Evolutionary conservation across 1,140 invertebrate species (phyloP).

Genomic region (Zeugodacus cucurbitae): DNA sequence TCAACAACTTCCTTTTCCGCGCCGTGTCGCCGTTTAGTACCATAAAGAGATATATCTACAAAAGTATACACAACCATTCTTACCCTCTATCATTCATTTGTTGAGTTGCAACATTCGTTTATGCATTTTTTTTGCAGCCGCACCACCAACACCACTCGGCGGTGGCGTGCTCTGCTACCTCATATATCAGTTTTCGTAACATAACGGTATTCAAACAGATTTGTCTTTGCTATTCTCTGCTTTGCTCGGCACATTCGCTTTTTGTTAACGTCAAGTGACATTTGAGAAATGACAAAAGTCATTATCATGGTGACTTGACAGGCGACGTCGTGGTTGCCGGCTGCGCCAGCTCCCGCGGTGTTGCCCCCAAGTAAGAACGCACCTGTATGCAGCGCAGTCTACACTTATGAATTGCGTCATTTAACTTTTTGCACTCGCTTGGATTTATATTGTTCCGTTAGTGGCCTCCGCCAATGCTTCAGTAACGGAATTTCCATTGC

Average conservation of each 20-base stretch:
- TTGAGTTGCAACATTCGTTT: not conserved
- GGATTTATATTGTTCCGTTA: not conserved
- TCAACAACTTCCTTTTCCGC: constrained; percentile 34
- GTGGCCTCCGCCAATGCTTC: not conserved
- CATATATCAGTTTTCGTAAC: not conserved
- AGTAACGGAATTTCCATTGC: constrained; percentile 5
- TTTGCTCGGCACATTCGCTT: not conserved
- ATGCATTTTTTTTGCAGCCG: not conserved
- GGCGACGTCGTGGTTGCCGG: not conserved
- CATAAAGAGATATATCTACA: not conserved
- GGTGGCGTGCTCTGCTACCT: not conserved
- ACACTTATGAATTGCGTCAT: not conserved
- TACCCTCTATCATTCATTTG: not conserved
- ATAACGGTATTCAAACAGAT: not conserved
- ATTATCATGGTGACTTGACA: constrained; percentile 40
- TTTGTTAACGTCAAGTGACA: constrained; percentile 22
- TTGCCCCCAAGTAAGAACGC: not conserved
- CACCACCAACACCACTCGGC: not conserved
- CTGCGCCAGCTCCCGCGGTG: not conserved
- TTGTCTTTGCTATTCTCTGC: not conserved
- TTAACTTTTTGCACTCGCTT: constrained; percentile 16
- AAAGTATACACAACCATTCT: not conserved
- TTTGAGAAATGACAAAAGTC: constrained; percentile 42
- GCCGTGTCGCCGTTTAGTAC: not conserved
- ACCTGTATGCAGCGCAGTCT: not conserved